Evolutionary conservation across 2,797 vertebrate species (phyloP).

Genomic region (Danio tinwini): DNA sequence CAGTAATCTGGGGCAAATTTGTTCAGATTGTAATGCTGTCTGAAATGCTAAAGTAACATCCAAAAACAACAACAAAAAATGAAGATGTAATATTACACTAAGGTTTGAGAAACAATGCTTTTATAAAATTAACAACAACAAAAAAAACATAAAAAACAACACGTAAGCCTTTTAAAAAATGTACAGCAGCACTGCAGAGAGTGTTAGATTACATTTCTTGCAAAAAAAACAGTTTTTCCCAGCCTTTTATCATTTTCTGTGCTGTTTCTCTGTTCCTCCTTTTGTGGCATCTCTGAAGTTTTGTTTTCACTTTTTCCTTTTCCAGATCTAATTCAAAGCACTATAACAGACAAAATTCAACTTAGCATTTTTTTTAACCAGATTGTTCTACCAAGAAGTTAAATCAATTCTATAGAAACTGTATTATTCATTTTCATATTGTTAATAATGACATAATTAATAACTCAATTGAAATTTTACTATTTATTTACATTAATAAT

Average conservation of each 20-base stretch:
- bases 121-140: not conserved
- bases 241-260: not conserved
- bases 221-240: not conserved
- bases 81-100: not conserved
- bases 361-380: not conserved
- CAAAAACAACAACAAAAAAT: no score
- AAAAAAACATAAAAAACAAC: no score
- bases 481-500: no score
- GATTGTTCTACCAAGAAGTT: no score
- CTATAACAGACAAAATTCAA: not conserved
- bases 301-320: not conserved
- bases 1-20: not conserved
- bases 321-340: not conserved
- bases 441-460: not conserved
- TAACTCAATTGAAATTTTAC: not conserved
- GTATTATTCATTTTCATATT: no score
- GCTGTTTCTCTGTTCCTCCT: not conserved
- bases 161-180: constrained; percentile 65
- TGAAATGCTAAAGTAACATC: not conserved
- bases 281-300: not conserved
- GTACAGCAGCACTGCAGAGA: constrained; percentile 31
- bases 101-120: not conserved
- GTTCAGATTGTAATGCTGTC: not conserved
- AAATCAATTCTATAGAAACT: no score
- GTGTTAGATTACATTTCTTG: constrained; percentile 26